A percentile compares a stretch with the other conserved stretches of the same genome.
Evolutionary conservation across 2,113 vertebrate species (phyloP).

Genomic region (Pogona vitticeps): DNA sequence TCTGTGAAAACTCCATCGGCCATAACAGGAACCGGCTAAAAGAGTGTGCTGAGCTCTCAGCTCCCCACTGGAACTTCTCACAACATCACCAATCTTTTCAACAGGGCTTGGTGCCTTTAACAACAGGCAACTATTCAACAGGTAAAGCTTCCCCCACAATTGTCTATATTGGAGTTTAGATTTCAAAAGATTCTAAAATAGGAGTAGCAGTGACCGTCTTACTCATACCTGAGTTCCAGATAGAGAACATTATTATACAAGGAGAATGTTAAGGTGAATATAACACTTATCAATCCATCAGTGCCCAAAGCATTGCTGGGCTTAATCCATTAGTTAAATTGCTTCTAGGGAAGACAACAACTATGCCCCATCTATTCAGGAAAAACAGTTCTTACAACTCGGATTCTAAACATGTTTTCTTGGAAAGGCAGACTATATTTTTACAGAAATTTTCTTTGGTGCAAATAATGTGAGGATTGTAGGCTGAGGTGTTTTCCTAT

Average conservation of each 20-base stretch:
- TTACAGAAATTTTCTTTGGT: neutral
- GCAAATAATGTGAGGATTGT: neutral
- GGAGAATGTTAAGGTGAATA: neutral
- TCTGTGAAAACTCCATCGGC: neutral
- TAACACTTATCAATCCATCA: neutral
- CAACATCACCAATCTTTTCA: neutral
- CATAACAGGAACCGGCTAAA: neutral
- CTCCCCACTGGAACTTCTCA: neutral
- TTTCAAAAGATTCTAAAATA: neutral
- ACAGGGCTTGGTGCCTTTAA: neutral
- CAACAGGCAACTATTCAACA: neutral
- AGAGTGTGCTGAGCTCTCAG: neutral
- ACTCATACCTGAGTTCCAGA: neutral
- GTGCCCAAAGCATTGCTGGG: too few species aligned
- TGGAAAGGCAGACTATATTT: neutral
- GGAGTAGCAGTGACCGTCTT: neutral
- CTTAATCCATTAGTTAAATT: neutral
- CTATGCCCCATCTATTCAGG: neutral
- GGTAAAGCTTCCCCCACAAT: neutral
- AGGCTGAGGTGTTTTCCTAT: neutral
- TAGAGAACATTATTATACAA: rapidly evolving
- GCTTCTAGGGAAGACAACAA: neutral
- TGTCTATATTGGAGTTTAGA: neutral
- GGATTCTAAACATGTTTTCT: neutral
- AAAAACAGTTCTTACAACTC: neutral